Percentiles rank a stretch among this genome's conserved stretches.
These are phyloP conservation scores for Florisuga fusca DNA, from an alignment of 2,797 vertebrate genomes.

Conservation along the genomic window DNA sequence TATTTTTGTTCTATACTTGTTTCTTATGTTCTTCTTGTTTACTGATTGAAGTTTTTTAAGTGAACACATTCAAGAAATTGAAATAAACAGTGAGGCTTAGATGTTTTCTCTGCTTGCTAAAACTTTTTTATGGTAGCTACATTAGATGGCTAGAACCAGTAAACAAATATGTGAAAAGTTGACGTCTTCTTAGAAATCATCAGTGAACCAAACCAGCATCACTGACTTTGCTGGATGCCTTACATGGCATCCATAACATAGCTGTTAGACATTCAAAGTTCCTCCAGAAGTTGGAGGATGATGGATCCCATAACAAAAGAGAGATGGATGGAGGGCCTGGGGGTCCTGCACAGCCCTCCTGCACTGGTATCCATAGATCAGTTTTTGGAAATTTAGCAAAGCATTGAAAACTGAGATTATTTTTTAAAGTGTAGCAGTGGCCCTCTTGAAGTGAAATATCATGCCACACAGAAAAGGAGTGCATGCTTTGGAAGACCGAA, in stretches of 20 bases:
- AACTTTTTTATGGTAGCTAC: not conserved
- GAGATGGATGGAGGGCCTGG: not conserved
- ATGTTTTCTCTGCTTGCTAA: not conserved
- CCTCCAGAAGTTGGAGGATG: not conserved
- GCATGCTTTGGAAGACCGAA: not conserved
- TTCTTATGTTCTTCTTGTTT: not conserved
- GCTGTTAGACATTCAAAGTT: not conserved
- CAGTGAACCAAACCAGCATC: not conserved
- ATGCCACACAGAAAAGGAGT: not conserved
- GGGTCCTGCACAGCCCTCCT: not conserved
- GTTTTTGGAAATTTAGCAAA: not conserved
- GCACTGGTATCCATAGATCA: not conserved
- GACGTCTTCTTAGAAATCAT: not conserved
- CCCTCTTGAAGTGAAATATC: not conserved
- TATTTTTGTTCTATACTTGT: not conserved
- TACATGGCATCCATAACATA: not conserved
- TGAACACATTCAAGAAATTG: not conserved
- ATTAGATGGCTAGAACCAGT: not conserved
- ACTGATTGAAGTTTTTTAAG: not conserved
- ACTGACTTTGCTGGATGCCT: not conserved
- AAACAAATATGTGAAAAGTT: not conserved
- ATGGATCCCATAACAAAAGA: not conserved
- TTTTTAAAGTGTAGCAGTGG: rapidly evolving
- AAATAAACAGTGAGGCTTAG: not conserved
- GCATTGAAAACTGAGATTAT: not conserved